Evolutionary conservation across 2,888 invertebrate genomes (phyloP).

Genomic region (Didymodactylos carnosus): DNA sequence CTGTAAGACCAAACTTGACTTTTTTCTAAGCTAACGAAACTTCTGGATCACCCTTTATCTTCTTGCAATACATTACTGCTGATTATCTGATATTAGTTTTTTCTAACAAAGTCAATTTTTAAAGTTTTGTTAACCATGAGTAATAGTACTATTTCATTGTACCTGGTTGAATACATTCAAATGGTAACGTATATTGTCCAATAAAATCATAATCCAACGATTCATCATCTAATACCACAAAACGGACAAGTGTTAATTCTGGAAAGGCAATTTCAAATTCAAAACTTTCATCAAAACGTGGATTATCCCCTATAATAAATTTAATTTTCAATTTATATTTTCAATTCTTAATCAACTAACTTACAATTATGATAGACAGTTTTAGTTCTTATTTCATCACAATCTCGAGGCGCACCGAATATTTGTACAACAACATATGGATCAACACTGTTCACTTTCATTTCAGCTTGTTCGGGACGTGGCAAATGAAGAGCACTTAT

Average conservation of each 20-base stretch:
- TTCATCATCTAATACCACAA: slow-evolving; percentile 39
- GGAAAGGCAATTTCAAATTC: slow-evolving; percentile 43
- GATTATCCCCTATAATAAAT: slow-evolving; percentile 34
- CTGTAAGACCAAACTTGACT: too few relatives aligned
- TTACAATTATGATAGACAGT: slow-evolving; percentile 38
- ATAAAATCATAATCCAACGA: slow-evolving; percentile 1
- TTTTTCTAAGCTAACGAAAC: too few relatives aligned
- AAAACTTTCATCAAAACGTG: slow-evolving; percentile 44
- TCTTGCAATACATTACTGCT: too few relatives aligned
- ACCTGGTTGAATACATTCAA: slow-evolving; percentile 11
- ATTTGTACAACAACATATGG: slow-evolving; percentile 8
- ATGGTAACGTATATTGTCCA: slow-evolving; percentile 5
- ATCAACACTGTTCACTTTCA: background rate
- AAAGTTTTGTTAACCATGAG: too few relatives aligned
- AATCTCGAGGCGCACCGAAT: slow-evolving; percentile 6
- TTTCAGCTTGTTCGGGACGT: background rate
- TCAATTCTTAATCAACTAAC: background rate
- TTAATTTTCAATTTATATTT: background rate
- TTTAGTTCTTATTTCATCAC: background rate
- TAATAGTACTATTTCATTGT: too few relatives aligned
- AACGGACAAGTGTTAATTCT: slow-evolving; percentile 41
- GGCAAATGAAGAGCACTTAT: slow-evolving; percentile 11
- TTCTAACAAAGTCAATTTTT: too few relatives aligned
- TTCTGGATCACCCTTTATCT: too few relatives aligned
- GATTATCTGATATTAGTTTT: too few relatives aligned